phyloP scores from a whole-genome alignment of 2,113 vertebrate species.

The Diadophis punctatus region DNA sequence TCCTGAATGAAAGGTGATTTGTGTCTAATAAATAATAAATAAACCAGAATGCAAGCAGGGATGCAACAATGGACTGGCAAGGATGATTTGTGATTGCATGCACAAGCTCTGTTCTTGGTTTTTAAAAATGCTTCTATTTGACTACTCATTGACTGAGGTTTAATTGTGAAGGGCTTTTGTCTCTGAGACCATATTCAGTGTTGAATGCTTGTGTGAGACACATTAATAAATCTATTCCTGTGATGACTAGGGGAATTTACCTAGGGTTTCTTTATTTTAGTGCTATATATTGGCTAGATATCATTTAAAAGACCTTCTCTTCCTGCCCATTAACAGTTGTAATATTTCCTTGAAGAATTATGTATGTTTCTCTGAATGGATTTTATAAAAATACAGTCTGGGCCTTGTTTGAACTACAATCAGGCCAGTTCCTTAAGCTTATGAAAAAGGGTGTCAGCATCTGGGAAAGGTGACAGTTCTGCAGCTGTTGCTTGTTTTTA shows the following conservation, averaged over 20 bases:
- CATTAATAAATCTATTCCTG: neutral
- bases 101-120: neutral
- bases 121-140: neutral
- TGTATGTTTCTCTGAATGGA: neutral
- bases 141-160: neutral
- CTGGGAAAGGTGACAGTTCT: neutral
- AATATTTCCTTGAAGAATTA: constrained; percentile 1
- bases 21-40: neutral
- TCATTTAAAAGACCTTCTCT: neutral
- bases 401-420: neutral
- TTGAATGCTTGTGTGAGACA: neutral
- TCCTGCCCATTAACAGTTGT: neutral
- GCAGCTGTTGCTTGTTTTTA: neutral
- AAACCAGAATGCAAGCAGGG: neutral
- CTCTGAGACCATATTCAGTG: neutral
- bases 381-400: neutral
- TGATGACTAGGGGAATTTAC: neutral
- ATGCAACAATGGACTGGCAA: neutral
- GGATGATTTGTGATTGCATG: no score
- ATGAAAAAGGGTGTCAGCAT: neutral
- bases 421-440: neutral
- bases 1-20: neutral
- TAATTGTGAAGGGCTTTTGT: neutral
- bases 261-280: neutral
- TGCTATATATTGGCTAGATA: neutral